Conservation (phyloP, 2,888 invertebrate species). For the Isotomurus palustris region DNA sequence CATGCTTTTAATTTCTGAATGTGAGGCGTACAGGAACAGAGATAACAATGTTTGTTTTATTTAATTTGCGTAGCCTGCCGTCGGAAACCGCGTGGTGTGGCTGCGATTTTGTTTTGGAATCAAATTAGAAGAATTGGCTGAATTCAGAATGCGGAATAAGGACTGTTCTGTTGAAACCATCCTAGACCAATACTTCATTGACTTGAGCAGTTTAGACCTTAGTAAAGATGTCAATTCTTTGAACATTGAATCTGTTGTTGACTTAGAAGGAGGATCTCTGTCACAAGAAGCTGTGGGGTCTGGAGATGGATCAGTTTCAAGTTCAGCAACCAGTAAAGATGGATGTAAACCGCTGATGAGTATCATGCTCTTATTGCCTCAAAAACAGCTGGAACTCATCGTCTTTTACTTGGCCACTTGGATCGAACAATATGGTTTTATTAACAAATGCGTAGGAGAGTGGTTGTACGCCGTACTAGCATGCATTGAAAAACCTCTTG, state of each 20-base stretch:
- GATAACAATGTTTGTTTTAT: too few relatives aligned
- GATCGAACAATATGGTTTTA: constrained; percentile 30
- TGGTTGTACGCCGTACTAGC: constrained; percentile 40
- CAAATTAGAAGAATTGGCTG: constrained; percentile 6
- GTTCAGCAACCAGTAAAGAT: background rate
- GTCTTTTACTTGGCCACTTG: constrained; percentile 29
- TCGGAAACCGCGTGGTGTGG: constrained; percentile 6
- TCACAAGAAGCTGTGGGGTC: background rate
- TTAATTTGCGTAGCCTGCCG: background rate
- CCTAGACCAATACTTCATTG: background rate
- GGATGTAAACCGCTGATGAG: constrained; percentile 26
- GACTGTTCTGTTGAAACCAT: background rate
- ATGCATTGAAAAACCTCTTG: constrained; percentile 35
- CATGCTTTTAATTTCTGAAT: too few relatives aligned
- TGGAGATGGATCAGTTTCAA: background rate
- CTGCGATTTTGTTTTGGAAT: constrained; percentile 5
- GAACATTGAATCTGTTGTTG: background rate
- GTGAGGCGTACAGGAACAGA: too few relatives aligned
- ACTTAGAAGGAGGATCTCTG: too few relatives aligned
- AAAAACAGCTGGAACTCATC: constrained; percentile 28
- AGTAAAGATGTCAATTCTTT: too few relatives aligned
- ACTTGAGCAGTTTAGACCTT: too few relatives aligned
- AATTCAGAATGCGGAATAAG: too few relatives aligned
- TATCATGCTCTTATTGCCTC: constrained; percentile 29
- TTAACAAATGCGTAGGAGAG: constrained; percentile 35